Evolutionary conservation across 2,797 vertebrate species (phyloP).

Genomic region (Trichosurus vulpecula): DNA sequence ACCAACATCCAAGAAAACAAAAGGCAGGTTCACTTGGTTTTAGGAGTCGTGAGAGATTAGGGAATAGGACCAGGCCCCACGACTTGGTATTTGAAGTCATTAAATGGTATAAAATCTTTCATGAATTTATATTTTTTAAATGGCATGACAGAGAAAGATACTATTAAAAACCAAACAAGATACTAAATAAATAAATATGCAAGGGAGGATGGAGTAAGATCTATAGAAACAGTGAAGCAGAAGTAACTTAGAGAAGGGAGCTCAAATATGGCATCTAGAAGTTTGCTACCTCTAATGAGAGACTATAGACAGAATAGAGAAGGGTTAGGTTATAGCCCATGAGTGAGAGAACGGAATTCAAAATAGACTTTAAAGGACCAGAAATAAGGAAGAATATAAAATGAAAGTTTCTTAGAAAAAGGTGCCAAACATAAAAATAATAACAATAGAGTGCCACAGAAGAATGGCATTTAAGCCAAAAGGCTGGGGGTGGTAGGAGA

Average conservation of each 20-base stretch:
- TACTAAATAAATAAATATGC: neutral
- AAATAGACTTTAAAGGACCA: neutral
- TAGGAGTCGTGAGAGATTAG: neutral
- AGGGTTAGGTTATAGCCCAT: neutral
- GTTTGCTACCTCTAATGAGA: neutral
- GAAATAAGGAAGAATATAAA: neutral
- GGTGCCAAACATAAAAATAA: neutral
- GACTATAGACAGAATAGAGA: neutral
- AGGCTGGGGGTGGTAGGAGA: neutral
- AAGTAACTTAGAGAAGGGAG: neutral
- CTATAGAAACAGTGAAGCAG: neutral
- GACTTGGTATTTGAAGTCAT: neutral
- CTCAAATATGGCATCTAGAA: neutral
- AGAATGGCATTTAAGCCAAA: neutral
- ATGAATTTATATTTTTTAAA: too few species aligned
- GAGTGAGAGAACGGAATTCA: neutral
- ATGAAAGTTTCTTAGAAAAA: neutral
- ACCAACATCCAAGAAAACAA: neutral
- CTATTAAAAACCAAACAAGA: neutral
- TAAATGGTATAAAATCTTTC: neutral
- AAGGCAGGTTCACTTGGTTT: neutral
- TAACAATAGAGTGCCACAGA: neutral
- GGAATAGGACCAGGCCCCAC: neutral
- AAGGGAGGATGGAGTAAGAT: neutral
- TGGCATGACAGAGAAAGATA: neutral